Base-by-base conservation (phyloP, 1,140 invertebrate genomes). In the Caenorhabditis briggsae region DNA sequence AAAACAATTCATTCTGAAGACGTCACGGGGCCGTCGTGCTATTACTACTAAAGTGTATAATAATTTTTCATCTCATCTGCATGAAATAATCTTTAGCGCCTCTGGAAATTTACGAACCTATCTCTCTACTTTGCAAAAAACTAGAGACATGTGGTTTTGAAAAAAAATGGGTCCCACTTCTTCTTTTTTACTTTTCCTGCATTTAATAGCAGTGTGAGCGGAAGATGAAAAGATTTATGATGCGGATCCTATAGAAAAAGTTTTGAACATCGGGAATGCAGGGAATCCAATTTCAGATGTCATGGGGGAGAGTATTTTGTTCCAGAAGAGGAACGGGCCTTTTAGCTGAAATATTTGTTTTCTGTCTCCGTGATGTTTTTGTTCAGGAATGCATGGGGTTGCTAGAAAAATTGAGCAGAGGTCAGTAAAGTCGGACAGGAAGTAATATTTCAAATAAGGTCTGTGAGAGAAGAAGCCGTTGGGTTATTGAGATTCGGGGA, bases 241-340 rank as follows among this genome's bases (percentile, higher is more conserved):
- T 25, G 12, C 20, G 33, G 33, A 33, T 33, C 33, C 33, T 33
- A 33, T 33, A 11, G 33, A 33, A 33, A 64, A 20, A n/a, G 16
- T 25, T 33, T 14, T 5, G 59, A 64, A 64, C 11, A 64, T 5
- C 16, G n/a, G n/a, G 56, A 64, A 64, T 2, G 23, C 23, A 33
- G 56, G n/a, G 25, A 64, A 70, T 70, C 64, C 64, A 70, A 70
- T 70, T 70, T 70, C 64, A 70, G 64, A 70, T 70, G 64, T 70
- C 64, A 46, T 18, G 43, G 16, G 41, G 16, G 56, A 20, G 56
- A 23, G 20, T 23, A 59, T 59, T 14, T 59, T 59, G 16, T 59
- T n/a, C 33, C 33, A 33, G 33, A 33, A 33, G 33, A 8, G n/a
- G 5, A 53, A 53, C 5, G 50, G 50, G 16, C 50, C 50, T 53